A percentile compares a stretch with the other conserved stretches of the same genome.
Evolutionary conservation across 53 echinoderm and acorn worm species (phyloP).

Genomic region (Paracentrotus lividus): DNA sequence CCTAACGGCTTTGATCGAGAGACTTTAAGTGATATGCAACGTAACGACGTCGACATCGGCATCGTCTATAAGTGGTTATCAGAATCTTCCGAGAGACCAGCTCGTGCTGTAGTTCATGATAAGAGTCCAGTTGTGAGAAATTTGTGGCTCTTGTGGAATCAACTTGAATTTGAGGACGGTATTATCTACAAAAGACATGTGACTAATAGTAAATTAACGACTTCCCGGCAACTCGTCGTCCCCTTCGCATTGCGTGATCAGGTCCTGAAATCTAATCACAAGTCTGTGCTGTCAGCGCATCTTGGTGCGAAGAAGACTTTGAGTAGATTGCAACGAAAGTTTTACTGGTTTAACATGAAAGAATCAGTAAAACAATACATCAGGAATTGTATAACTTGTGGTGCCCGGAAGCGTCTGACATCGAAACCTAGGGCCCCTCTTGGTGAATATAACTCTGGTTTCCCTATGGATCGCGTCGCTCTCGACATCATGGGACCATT

Average conservation of each 20-base stretch:
- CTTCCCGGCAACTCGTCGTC: conserved; percentile 70
- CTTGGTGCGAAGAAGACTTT: conserved; percentile 79
- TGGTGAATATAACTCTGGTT: conserved; percentile 65
- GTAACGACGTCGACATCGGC: conserved; percentile 47
- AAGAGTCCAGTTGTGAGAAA: conserved; percentile 76
- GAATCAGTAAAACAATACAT: conserved; percentile 64
- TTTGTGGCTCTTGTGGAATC: conserved; percentile 76
- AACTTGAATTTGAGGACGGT: conserved; percentile 57
- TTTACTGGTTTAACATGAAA: conserved; percentile 77
- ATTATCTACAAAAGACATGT: conserved; percentile 72
- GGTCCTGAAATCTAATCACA: conserved; percentile 64
- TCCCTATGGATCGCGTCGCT: conserved; percentile 80
- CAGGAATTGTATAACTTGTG: conserved; percentile 75
- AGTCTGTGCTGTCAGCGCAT: conserved; percentile 67
- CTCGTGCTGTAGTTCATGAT: conserved; percentile 56
- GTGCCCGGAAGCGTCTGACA: conserved; percentile 72
- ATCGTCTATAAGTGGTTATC: conserved; percentile 68
- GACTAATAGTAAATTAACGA: not conserved
- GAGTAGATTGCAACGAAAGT: conserved; percentile 46
- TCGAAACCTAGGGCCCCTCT: conserved; percentile 75
- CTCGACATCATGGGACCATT: conserved; percentile 83
- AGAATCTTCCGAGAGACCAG: conserved; percentile 60
- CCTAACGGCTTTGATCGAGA: conserved; percentile 17
- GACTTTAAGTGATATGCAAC: conserved; percentile 56
- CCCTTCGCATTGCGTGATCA: conserved; percentile 61